Percentiles rank a stretch among this genome's conserved stretches.
phyloP scores from a whole-genome alignment of 2,113 vertebrate species.

The cat (Felis catus) region F.catus_Fca126_mat1.0 CM031415.1:177993001-177993500 shows the following conservation, averaged over 20 bases:
- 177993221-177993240: neutral
- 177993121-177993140: neutral
- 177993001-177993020: slow-evolving; percentile 4
- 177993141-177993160: neutral
- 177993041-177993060: neutral
- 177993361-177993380: neutral
- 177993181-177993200: neutral
- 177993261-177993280: neutral
- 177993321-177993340: neutral
- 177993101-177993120: neutral
- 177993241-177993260: neutral
- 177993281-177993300: neutral
- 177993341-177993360: neutral
- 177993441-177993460: neutral
- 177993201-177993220: neutral
- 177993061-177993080: neutral
- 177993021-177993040: neutral
- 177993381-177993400: neutral
- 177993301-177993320: neutral
- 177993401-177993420: neutral
- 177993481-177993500: neutral
- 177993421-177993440: neutral
- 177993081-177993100: neutral
- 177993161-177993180: neutral
- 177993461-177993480: neutral